These are phyloP conservation scores for Hypsopygia costalis DNA, from an alignment of 2,888 invertebrate genomes.

Conservation along the genomic window DNA sequence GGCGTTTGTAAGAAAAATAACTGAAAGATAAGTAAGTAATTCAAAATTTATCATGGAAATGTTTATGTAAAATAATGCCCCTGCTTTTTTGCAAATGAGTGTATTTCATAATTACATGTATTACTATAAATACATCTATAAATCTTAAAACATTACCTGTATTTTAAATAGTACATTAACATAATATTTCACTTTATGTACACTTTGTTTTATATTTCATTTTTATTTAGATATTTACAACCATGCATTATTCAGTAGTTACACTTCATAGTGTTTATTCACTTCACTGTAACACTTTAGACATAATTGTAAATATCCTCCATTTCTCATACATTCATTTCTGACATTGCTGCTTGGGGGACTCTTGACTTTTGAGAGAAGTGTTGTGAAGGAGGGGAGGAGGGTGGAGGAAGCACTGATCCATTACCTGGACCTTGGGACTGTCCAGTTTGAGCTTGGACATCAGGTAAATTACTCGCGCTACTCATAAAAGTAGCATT, in stretches of 20 bases:
- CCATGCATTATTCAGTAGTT: conserved; percentile 60
- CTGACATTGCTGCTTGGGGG: conserved; percentile 91
- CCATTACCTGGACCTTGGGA: conserved; percentile 64
- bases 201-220: conserved; percentile 21
- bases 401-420: conserved; percentile 49
- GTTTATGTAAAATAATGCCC: too few relatives aligned
- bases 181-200: conserved; percentile 45
- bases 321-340: conserved; percentile 92
- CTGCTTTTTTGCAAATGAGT: too few relatives aligned
- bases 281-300: conserved; percentile 57
- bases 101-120: background rate
- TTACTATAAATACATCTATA: conserved; percentile 23
- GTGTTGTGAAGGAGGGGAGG: conserved; percentile 64
- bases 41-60: too few relatives aligned
- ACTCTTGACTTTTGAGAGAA: conserved; percentile 80
- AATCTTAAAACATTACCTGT: conserved; percentile 46
- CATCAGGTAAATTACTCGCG: conserved; percentile 67
- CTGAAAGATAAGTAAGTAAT: too few relatives aligned
- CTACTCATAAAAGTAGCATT: conserved; percentile 76
- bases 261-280: conserved; percentile 35
- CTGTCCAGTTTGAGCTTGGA: conserved; percentile 72
- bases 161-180: conserved; percentile 36
- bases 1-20: too few relatives aligned
- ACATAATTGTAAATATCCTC: conserved; percentile 81
- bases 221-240: conserved; percentile 68